These are phyloP conservation scores for Adelognathus sp. DNA, from an alignment of 2,888 invertebrate genomes.

Conservation along the genomic window DNA sequence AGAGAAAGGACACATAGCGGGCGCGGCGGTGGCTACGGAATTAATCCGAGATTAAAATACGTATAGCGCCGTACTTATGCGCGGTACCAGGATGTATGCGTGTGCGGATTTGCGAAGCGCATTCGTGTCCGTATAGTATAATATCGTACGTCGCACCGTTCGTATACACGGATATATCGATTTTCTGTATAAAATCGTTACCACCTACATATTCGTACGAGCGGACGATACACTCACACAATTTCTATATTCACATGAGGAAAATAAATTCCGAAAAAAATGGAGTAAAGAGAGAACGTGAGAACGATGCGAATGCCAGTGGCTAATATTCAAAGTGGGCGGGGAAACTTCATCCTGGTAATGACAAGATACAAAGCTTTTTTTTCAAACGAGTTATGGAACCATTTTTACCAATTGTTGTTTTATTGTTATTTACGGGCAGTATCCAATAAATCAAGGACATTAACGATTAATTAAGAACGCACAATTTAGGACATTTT, in stretches of 20 bases:
- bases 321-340: conserved; percentile 24
- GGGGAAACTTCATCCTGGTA: conserved; percentile 74
- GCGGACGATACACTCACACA: conserved; percentile 24
- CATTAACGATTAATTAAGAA: too few relatives aligned
- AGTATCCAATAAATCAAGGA: too few relatives aligned
- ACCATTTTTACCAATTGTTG: too few relatives aligned
- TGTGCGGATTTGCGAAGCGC: conserved; percentile 56
- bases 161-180: conserved; percentile 33
- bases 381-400: too few relatives aligned
- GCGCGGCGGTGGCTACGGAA: conserved; percentile 66
- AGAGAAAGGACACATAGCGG: conserved; percentile 41
- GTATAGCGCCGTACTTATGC: conserved; percentile 60
- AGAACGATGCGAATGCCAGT: conserved; percentile 40
- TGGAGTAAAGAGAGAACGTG: conserved; percentile 39
- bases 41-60: conserved; percentile 78
- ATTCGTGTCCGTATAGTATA: conserved; percentile 47
- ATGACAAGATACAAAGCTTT: conserved; percentile 10
- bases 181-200: conserved; percentile 27
- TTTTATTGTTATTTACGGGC: too few relatives aligned
- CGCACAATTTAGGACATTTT: too few relatives aligned
- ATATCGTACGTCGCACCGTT: conserved; percentile 27
- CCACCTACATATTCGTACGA: not conserved
- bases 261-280: conserved; percentile 1
- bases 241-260: conserved; percentile 29
- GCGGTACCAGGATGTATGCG: conserved; percentile 38